These are phyloP conservation scores for Orthosia cruda DNA, from an alignment of 2,888 invertebrate species.

Conservation along the genomic window DNA sequence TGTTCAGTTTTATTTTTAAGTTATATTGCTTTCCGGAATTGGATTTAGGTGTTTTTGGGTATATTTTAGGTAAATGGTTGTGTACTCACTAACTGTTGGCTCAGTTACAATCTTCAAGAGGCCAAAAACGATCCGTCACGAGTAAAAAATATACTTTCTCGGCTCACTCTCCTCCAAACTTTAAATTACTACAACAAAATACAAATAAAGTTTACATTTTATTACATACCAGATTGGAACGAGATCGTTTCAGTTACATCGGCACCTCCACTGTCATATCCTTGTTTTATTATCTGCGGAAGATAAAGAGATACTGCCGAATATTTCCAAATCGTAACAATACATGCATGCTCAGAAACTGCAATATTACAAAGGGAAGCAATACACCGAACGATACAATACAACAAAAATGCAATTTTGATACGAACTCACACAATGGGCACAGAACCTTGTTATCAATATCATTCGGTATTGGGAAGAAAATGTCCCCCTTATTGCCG, in stretches of 20 bases:
- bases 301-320: conserved; percentile 23
- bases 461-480: too few species aligned
- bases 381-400: conserved; percentile 51
- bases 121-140: too few species aligned
- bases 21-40: conserved; percentile 31
- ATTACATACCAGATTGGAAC: conserved; percentile 14
- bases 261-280: conserved; percentile 3
- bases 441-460: too few species aligned
- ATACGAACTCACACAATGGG: too few species aligned
- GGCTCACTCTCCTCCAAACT: not conserved
- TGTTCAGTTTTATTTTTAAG: conserved; percentile 36
- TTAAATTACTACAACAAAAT: not conserved
- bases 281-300: conserved; percentile 26
- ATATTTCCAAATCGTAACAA: conserved; percentile 47
- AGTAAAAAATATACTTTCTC: not conserved
- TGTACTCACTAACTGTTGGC: too few species aligned
- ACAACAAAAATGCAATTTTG: conserved; percentile 72
- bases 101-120: too few species aligned
- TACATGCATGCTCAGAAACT: conserved; percentile 50
- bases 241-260: conserved; percentile 9
- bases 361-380: conserved; percentile 44
- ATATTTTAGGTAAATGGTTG: not conserved
- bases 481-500: too few species aligned
- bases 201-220: conserved; percentile 18
- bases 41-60: conserved; percentile 7